Percentiles rank a stretch among this genome's conserved stretches.
Evolutionary conservation across 2,797 vertebrate species (phyloP).

Genomic region (Vireo griseus): DNA sequence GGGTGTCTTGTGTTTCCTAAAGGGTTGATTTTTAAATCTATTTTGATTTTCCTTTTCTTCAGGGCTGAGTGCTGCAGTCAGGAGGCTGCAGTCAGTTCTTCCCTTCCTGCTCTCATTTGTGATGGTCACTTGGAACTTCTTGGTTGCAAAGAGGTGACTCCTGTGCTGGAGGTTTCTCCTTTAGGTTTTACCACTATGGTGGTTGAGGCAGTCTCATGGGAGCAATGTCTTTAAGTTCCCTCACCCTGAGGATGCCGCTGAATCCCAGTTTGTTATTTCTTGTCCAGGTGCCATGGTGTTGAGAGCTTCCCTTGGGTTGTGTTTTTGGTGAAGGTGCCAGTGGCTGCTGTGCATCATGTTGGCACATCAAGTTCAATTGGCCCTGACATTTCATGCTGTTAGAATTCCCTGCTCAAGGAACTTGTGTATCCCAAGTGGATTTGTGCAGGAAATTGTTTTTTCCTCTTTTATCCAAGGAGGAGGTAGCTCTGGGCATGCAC

Average conservation of each 20-base stretch:
- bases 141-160: not conserved
- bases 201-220: not conserved
- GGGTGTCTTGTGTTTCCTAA: not conserved
- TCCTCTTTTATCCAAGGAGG: not conserved
- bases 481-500: not conserved
- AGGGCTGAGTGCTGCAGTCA: not conserved
- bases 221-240: not conserved
- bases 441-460: not conserved
- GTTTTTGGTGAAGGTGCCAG: conserved; percentile 6
- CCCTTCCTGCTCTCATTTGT: not conserved
- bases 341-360: not conserved
- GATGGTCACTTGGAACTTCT: not conserved
- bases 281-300: accelerated
- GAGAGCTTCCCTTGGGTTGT: not conserved
- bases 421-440: not conserved
- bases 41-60: not conserved
- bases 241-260: not conserved
- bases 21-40: not conserved
- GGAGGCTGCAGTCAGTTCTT: not conserved
- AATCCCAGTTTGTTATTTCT: not conserved
- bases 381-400: not conserved
- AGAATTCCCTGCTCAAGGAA: not conserved
- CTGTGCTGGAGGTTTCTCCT: not conserved
- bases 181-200: not conserved
- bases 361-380: not conserved